phyloP scores from a whole-genome alignment of 2,797 vertebrate species.

The Hemitrygon akajei region DNA sequence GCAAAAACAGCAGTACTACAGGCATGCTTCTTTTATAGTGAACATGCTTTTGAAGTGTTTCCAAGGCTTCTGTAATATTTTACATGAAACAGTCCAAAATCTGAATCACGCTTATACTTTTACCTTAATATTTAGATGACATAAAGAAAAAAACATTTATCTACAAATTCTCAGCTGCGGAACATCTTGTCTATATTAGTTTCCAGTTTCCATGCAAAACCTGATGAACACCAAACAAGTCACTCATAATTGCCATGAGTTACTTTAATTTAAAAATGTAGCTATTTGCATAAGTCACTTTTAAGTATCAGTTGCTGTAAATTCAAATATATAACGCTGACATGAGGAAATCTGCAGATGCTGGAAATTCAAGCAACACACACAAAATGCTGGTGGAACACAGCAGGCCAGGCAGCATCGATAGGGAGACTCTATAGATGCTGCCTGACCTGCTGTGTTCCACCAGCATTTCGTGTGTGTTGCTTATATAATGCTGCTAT shows the following conservation, averaged over 20 bases:
- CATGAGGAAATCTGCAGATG: no score
- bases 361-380: no score
- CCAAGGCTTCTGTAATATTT: background rate
- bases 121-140: background rate
- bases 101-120: background rate
- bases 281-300: background rate
- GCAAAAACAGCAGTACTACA: background rate
- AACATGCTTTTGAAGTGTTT: background rate
- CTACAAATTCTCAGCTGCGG: background rate
- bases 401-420: no score
- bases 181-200: background rate
- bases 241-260: background rate
- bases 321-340: no score
- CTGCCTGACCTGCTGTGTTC: no score
- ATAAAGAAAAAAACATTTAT: background rate
- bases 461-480: no score
- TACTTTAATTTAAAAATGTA: constrained; percentile 11
- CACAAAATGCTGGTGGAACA: no score
- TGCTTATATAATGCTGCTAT: no score
- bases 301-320: background rate
- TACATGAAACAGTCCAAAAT: background rate
- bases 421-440: no score
- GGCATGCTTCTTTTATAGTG: background rate
- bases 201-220: background rate
- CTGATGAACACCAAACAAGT: background rate